These are phyloP conservation scores for Calidris pugnax DNA, from an alignment of 2,113 vertebrate species.

Conservation along the genomic window DNA sequence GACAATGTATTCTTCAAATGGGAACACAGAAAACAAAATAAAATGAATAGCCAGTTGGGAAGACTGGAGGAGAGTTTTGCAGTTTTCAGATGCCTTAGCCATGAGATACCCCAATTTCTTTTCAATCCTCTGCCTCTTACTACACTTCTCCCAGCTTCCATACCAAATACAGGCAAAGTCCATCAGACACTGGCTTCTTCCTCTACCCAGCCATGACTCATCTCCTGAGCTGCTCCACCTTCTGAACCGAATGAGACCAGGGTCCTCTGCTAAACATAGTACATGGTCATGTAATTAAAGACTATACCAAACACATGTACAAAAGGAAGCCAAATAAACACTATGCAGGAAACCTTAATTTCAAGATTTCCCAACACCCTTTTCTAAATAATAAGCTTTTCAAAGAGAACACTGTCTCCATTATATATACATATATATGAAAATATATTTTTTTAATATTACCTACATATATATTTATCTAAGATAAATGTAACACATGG, in stretches of 20 bases:
- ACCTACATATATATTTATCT: not conserved
- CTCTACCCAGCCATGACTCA: not conserved
- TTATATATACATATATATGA: not conserved
- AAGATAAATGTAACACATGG: not conserved
- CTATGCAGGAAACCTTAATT: not conserved
- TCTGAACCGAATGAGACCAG: not conserved
- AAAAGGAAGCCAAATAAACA: conserved; percentile 21
- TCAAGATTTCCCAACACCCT: not conserved
- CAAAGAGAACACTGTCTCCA: not conserved
- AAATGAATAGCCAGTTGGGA: not conserved
- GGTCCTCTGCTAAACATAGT: not conserved
- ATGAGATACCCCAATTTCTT: not conserved
- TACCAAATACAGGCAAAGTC: not conserved
- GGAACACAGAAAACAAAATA: not conserved
- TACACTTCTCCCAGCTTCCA: not conserved
- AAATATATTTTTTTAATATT: not conserved
- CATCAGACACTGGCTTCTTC: not conserved
- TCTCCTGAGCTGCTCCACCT: not conserved
- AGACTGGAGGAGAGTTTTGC: not conserved
- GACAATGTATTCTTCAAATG: not conserved
- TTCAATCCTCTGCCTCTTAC: not conserved
- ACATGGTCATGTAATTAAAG: not conserved
- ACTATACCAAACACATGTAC: not conserved
- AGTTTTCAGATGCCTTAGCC: not conserved
- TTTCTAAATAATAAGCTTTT: conserved; percentile 1